Evolutionary conservation across 2,113 vertebrate species (phyloP).

Genomic region (Periophthalmus modestus): DNA sequence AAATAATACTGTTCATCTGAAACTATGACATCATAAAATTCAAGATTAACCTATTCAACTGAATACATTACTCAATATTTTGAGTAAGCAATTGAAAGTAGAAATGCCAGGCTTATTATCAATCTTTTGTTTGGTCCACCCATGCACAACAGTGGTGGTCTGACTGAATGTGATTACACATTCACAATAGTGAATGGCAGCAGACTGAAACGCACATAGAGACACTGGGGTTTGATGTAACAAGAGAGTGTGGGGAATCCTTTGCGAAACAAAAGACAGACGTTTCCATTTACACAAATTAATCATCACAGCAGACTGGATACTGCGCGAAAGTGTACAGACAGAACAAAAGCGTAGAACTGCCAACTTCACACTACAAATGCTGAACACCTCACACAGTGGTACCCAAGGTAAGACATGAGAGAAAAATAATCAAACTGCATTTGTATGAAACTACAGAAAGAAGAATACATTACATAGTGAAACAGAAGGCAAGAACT

Average conservation of each 20-base stretch:
- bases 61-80: background rate
- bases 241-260: slow-evolving; percentile 37
- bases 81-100: slow-evolving; percentile 19
- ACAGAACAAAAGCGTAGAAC: slow-evolving; percentile 37
- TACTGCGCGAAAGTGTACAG: slow-evolving; percentile 42
- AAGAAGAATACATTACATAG: slow-evolving; percentile 22
- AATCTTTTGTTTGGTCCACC: slow-evolving; percentile 30
- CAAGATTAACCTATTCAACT: background rate
- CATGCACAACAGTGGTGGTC: slow-evolving; percentile 37
- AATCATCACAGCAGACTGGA: slow-evolving; percentile 45
- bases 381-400: slow-evolving; percentile 24
- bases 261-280: slow-evolving; percentile 38
- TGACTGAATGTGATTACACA: slow-evolving; percentile 63
- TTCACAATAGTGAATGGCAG: slow-evolving; percentile 44
- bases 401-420: slow-evolving; percentile 12
- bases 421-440: slow-evolving; percentile 22
- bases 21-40: too few species aligned
- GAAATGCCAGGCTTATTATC: slow-evolving; percentile 23
- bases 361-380: slow-evolving; percentile 43
- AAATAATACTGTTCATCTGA: too few species aligned
- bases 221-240: slow-evolving; percentile 43
- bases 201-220: slow-evolving; percentile 48
- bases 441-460: slow-evolving; percentile 17
- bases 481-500: slow-evolving; percentile 11
- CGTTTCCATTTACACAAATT: slow-evolving; percentile 34